Conservation (phyloP, 2,888 invertebrate genomes). For the Lasioglossum marginatum region DNA sequence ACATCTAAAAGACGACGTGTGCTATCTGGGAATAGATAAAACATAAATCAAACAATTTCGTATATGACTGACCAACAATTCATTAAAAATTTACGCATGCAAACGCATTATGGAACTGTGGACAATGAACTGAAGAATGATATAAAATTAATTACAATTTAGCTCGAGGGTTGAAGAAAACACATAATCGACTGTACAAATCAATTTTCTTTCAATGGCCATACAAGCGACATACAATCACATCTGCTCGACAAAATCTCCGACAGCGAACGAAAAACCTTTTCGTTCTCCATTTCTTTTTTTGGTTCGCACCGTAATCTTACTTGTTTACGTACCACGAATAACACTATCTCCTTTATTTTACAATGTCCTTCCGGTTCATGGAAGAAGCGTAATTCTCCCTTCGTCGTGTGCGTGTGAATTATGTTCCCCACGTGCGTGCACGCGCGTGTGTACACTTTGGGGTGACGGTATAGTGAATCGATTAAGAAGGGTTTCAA, state of each 20-base stretch:
- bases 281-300: neutral
- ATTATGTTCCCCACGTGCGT: slow-evolving; percentile 33
- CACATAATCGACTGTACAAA: neutral
- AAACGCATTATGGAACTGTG: neutral
- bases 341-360: slow-evolving; percentile 28
- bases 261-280: neutral
- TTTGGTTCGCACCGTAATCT: neutral
- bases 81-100: neutral
- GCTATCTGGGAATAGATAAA: too few species aligned
- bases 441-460: slow-evolving; percentile 28
- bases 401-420: slow-evolving; percentile 60
- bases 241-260: neutral
- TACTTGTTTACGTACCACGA: neutral
- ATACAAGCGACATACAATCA: slow-evolving; percentile 6
- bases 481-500: neutral
- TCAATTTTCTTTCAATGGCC: neutral
- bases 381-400: slow-evolving; percentile 43
- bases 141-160: neutral
- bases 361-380: slow-evolving; percentile 51
- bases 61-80: too few species aligned
- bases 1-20: too few species aligned
- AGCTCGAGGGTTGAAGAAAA: neutral
- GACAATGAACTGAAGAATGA: neutral
- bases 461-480: neutral
- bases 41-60: too few species aligned